Conservation (phyloP, 1,140 invertebrate genomes). For the Hirudo medicinalis region DNA sequence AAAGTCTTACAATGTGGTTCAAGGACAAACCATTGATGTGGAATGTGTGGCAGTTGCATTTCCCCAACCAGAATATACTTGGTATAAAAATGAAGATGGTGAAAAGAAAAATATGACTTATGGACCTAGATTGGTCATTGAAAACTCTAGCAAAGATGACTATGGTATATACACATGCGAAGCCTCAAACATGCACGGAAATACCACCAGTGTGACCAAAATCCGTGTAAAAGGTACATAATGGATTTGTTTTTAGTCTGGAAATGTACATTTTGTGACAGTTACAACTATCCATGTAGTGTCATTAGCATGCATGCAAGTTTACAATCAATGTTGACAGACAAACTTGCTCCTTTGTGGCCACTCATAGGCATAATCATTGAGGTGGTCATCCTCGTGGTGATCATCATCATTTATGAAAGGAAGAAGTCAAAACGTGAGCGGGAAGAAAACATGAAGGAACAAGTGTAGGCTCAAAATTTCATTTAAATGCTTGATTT, state of each 20-base stretch:
- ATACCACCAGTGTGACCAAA: background rate
- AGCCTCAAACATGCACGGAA: background rate
- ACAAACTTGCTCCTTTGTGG: conserved; percentile 42
- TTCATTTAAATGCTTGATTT: too few species aligned
- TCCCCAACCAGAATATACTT: conserved; percentile 29
- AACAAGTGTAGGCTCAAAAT: conserved; percentile 4
- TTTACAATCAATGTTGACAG: conserved; percentile 25
- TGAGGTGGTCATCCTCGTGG: conserved; percentile 76
- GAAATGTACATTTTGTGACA: too few species aligned
- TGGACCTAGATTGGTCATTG: too few species aligned
- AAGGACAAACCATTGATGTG: conserved; percentile 32
- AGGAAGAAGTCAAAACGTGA: conserved; percentile 36
- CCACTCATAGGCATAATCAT: conserved; percentile 42
- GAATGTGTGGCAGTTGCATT: conserved; percentile 32
- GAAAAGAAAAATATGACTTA: too few species aligned
- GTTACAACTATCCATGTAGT: too few species aligned
- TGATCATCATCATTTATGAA: conserved; percentile 80
- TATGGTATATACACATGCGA: conserved; percentile 13
- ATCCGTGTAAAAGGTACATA: conserved; percentile 10
- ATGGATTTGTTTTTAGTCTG: too few species aligned
- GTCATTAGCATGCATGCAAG: too few species aligned
- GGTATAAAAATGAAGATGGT: conserved; percentile 22
- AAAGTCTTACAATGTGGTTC: conserved; percentile 33
- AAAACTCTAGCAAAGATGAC: conserved; percentile 4
- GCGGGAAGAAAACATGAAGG: conserved; percentile 32